phyloP scores from a whole-genome alignment of 2,797 vertebrate species.

The Capromys pilorides region DNA sequence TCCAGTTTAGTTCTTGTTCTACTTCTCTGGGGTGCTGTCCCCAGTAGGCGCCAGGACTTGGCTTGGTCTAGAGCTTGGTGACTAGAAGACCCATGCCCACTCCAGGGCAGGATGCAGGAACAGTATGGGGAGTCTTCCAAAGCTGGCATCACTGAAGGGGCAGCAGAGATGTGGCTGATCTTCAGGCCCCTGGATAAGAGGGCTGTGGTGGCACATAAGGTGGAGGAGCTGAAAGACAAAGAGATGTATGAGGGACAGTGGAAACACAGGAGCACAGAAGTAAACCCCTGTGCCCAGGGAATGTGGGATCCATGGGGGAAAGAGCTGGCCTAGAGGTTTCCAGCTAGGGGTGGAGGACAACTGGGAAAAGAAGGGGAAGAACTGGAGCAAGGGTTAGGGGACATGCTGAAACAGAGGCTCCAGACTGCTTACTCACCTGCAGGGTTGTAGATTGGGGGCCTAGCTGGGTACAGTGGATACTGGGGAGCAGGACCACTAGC shows the following conservation, averaged over 20 bases:
- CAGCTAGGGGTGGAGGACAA: neutral
- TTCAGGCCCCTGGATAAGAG: conserved; percentile 89
- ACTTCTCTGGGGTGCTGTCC: conserved; percentile 9
- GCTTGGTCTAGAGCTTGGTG: conserved; percentile 22
- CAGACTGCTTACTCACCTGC: conserved; percentile 74
- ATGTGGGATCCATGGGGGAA: neutral
- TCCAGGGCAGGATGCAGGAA: conserved; percentile 9
- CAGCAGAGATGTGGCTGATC: conserved; percentile 42
- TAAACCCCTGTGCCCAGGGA: fast-evolving
- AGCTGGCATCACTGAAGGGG: conserved; percentile 33
- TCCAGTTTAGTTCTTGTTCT: conserved; percentile 43
- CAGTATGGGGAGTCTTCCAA: conserved; percentile 34
- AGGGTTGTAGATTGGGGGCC: conserved; percentile 81
- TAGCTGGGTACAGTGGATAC: conserved; percentile 80
- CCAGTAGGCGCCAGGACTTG: neutral
- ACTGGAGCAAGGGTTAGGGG: too few relatives aligned
- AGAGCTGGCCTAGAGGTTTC: neutral
- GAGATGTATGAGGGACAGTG: conserved; percentile 27
- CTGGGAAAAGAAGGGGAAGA: neutral
- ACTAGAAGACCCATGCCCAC: conserved; percentile 30
- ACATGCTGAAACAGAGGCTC: neutral
- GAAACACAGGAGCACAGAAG: neutral
- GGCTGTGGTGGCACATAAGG: conserved; percentile 90
- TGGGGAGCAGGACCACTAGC: conserved; percentile 77
- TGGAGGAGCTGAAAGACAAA: conserved; percentile 88